Evolutionary conservation across 2,113 vertebrate species (phyloP), one percentile per base, ranked within the genome.

Genomic region (Urocynchramus pylzowi): DNA sequence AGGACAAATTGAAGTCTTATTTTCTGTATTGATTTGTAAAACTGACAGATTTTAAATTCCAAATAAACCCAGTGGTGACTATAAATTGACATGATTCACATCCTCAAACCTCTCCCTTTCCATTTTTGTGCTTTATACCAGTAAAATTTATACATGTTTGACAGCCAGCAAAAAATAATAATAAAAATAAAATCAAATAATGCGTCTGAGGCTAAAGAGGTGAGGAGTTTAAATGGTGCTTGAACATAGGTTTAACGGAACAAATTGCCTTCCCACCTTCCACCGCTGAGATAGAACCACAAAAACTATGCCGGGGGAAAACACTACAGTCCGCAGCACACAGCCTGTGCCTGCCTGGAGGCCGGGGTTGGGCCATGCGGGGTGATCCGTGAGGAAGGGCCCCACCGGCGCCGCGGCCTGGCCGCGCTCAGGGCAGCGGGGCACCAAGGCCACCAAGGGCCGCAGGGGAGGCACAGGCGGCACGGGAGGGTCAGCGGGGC

Each of bases 301-400:
- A 81, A 69, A 73, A 69, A 21, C 28, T 2, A 0, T 19, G 28
- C 33, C 17, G 8, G 5, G 8, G 22, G 24, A n/a, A 74, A 65
- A 41, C n/a, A 23, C 23, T 22, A 5, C 35, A 50, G 7, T 5
- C 11, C 6, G n/a, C n/a, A n/a, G n/a, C 15, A 10, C 47, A 30
- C 4, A 44, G 7, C 4, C 39, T 26, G 16, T 10, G 7, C 27
- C 16, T 24, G 10, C 27, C 13, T 31, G 44, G 35, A 35, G 35
- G 7, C 7, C 16, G 7, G 13, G 12, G 5, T 11, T 6, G 61
- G 33, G 33, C 10, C 31, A 10, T 14, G 7, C 0, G 1, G 18
- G 33, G 5, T 6, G 11, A 33, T 5, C 24, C 1, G 4, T 5
- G 14, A 2, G 9, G 14, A 21, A 30, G 7, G 15, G 78, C 33